Base-by-base conservation (phyloP, 2,888 invertebrate species). In the Nycteola revayana region DNA sequence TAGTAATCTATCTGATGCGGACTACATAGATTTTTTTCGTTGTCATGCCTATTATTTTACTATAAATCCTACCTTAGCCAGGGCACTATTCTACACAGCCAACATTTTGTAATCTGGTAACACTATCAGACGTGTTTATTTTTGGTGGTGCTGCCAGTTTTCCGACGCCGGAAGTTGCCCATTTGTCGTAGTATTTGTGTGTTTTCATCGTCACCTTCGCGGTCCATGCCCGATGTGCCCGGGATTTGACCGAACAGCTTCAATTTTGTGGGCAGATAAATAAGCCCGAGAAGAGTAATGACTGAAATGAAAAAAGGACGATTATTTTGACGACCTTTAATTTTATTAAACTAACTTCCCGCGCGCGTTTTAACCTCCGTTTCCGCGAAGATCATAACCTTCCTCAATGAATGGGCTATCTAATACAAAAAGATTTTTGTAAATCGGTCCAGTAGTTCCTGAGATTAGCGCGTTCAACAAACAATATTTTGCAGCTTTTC, bases 201-300 rank as follows among this genome's bases (percentile, higher is more conserved):
- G 69, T 93, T 94, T 60, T 94, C 94, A 51, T 94, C 94, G 38
- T 94, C 93, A 0, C 90, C 63, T 10, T 93, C 93, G 3, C 89
- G 58, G 6, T 78, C 78, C 78, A 79, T 77, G 0, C 85, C 85
- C 0, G 84, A 81, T 0, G 69, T 70, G 1, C 87, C 87, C 0
- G 90, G 79, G 3, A 91, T 80, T 10, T 91, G 90, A 17, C 93
- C 92, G 90, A 93, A 93, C 1, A 93, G 82, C 52, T 91, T 91
- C 42, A 94, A 71, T 61, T 92, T 91, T 28, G 87, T 88, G 1
- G 94, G 94, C 36, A 94, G 77, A 61, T 94, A 93, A 47, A 93
- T 90, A 27, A 94, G 76, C 0, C 93, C 94, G 24, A 91, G 62
- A 14, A 94, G 81, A 1, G 94, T 94, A 52, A 94, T 84, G 36